Percentiles rank a stretch among this genome's conserved stretches.
Conservation (phyloP, 2,797 vertebrate genomes). For the Diplodus puntazzo region DNA sequence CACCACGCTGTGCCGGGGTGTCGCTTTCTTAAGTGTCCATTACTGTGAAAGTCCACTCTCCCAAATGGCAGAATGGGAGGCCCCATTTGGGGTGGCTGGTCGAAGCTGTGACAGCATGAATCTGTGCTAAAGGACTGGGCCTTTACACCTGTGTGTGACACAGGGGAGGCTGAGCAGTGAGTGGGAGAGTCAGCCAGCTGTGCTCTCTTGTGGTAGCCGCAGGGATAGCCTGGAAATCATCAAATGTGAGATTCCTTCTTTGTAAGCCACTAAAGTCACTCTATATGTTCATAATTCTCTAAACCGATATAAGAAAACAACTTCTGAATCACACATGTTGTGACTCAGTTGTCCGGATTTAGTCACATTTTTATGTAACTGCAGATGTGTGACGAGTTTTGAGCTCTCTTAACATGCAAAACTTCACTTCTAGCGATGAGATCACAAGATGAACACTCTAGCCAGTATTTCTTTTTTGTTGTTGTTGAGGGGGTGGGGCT, state of each 20-base stretch:
- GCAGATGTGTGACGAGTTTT: slow-evolving; percentile 50
- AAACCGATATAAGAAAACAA: slow-evolving; percentile 52
- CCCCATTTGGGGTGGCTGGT: slow-evolving; percentile 80
- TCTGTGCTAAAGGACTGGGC: slow-evolving; percentile 66
- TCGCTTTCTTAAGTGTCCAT: slow-evolving; percentile 84
- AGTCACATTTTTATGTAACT: slow-evolving; percentile 35
- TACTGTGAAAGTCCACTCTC: slow-evolving; percentile 82
- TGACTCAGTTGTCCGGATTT: slow-evolving; percentile 50
- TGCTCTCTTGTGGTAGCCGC: slow-evolving; percentile 79
- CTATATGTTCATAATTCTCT: slow-evolving; percentile 53
- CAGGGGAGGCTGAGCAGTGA: slow-evolving; percentile 61
- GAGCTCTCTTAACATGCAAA: slow-evolving; percentile 42
- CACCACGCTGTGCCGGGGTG: slow-evolving; percentile 83
- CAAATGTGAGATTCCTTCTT: slow-evolving; percentile 53
- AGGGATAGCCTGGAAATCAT: slow-evolving; percentile 73
- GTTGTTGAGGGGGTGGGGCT: slow-evolving; percentile 34
- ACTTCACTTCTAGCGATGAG: slow-evolving; percentile 55
- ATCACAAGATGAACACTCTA: slow-evolving; percentile 57
- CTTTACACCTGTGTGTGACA: slow-evolving; percentile 84
- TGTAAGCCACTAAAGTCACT: slow-evolving; percentile 50
- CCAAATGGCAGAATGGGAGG: slow-evolving; percentile 85
- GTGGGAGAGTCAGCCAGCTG: slow-evolving; percentile 78
- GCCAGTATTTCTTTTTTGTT: slow-evolving; percentile 8
- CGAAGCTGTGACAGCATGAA: slow-evolving; percentile 69
- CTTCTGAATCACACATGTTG: slow-evolving; percentile 56